These are phyloP conservation scores for Orthonevra nobilis DNA, from an alignment of 2,888 invertebrate species.

Conservation along the genomic window DNA sequence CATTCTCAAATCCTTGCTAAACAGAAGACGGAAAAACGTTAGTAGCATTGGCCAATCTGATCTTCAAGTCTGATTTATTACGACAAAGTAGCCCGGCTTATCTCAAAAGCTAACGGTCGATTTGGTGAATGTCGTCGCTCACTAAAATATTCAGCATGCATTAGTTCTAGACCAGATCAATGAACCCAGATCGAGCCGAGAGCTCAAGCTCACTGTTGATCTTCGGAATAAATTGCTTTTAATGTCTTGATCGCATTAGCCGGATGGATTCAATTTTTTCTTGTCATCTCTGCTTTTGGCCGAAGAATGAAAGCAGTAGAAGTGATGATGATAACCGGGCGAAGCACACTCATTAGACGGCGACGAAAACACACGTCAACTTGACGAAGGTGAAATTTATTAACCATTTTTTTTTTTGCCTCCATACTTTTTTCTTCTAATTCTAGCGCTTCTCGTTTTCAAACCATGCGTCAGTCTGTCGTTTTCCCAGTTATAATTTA, in stretches of 20 bases:
- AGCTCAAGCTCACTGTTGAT: neutral
- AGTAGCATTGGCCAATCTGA: slow-evolving; percentile 25
- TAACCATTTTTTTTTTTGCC: slow-evolving; percentile 51
- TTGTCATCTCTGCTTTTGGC: slow-evolving; percentile 27
- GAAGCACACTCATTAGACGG: slow-evolving; percentile 20
- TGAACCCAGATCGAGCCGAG: slow-evolving; percentile 38
- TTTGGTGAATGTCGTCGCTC: slow-evolving; percentile 22
- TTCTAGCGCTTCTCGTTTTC: slow-evolving; percentile 34
- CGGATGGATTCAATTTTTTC: slow-evolving; percentile 51
- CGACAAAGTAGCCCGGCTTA: slow-evolving; percentile 33
- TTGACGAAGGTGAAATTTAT: slow-evolving; percentile 69
- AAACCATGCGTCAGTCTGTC: slow-evolving; percentile 27
- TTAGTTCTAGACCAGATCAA: slow-evolving; percentile 52
- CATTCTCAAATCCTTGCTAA: no score
- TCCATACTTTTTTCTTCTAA: slow-evolving; percentile 24
- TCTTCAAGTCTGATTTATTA: slow-evolving; percentile 39
- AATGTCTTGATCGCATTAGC: slow-evolving; percentile 55
- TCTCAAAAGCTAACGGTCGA: slow-evolving; percentile 38
- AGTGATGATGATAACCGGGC: slow-evolving; percentile 42
- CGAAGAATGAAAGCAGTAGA: slow-evolving; percentile 13
- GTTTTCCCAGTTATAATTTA: slow-evolving; percentile 51
- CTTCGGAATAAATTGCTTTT: slow-evolving; percentile 43
- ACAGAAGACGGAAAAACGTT: no score
- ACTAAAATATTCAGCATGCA: slow-evolving; percentile 19
- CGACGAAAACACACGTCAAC: slow-evolving; percentile 41